Conservation (phyloP, 2,888 invertebrate species). For the Poecilus cupreus region DNA sequence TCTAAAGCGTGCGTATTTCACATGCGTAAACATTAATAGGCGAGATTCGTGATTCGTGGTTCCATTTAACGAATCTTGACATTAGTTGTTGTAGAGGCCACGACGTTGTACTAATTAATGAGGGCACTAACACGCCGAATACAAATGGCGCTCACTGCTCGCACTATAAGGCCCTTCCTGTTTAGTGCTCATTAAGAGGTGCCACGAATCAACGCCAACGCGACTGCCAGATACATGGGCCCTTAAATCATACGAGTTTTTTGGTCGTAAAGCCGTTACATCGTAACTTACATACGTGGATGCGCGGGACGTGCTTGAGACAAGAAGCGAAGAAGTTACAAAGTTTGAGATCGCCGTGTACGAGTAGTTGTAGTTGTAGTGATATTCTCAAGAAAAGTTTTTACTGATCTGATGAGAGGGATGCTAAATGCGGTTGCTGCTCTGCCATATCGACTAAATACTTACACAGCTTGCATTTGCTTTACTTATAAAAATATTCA, state of each 20-base stretch:
- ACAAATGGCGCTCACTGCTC: constrained; percentile 17
- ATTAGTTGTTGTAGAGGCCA: no score
- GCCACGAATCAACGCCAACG: constrained; percentile 42
- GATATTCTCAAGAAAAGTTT: neutral
- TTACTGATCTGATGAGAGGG: neutral
- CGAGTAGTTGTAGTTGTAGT: neutral
- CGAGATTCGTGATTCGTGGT: constrained; percentile 30
- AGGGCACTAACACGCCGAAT: constrained; percentile 29
- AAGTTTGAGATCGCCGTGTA: constrained; percentile 46
- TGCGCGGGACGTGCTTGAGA: constrained; percentile 42
- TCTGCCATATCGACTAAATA: constrained; percentile 24
- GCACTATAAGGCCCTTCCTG: constrained; percentile 33
- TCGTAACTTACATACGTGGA: constrained; percentile 55
- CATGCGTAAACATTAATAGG: neutral
- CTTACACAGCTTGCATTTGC: neutral
- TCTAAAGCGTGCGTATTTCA: neutral
- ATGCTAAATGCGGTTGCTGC: constrained; percentile 19
- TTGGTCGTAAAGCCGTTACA: constrained; percentile 56
- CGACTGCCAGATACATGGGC: constrained; percentile 43
- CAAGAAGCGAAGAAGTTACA: constrained; percentile 21
- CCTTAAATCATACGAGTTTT: constrained; percentile 57
- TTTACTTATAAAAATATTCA: neutral
- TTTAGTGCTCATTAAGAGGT: constrained; percentile 53
- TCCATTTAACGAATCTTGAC: constrained; percentile 49
- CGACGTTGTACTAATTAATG: constrained; percentile 49